Evolutionary conservation across 92 coral and sea anemone genomes (phyloP), one percentile per base, ranked within the genome.

Genomic region (Siderastrea radians): DNA sequence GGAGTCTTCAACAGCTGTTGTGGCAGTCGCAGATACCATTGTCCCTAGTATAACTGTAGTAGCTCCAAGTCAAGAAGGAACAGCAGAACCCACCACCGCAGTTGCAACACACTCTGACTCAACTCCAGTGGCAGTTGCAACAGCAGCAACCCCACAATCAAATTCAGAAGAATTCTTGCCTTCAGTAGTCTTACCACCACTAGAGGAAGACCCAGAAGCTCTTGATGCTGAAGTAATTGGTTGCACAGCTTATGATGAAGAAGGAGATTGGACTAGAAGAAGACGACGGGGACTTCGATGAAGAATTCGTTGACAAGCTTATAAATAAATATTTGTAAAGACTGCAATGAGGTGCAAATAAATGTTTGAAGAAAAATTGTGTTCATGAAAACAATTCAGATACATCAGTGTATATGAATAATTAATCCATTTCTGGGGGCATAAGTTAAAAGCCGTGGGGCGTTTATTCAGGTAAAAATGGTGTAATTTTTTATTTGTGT

Each of bases 171-270:
- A 78, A 62, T 71, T 55, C 44, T 55, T 78, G 83, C 83, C 83
- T 63, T 62, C 83, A 78, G 83, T 72, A 43, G 82, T 64, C 83
- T 16, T 51, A 79, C 83, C 45, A 57, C 79, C 79, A 51, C 63
- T 52, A 55, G 46, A 74, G 1, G 79, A 74, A 74, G 61, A 74
- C 45, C 83, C 59, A 78, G 70, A 78, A 45, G 58, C 83, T 48
- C 83, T 63, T 48, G 58, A 78, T 78, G 83, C 71, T 78, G 83
- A 78, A 78, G 55, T 75, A 55, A 75, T 75, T 75, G 80, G 65
- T 78, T 78, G 83, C 72, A 78, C 72, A 48, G 84, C 64, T 79
- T 71, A 78, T 78, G 83, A 78, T 79, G 74, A 79, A 48, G 84
- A 79, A 48, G 17, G 84, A 79, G 73, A 79, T 79, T 79, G 72